phyloP scores from a whole-genome alignment of 2,113 vertebrate species.

The Spheniscus mendiculus region DNA sequence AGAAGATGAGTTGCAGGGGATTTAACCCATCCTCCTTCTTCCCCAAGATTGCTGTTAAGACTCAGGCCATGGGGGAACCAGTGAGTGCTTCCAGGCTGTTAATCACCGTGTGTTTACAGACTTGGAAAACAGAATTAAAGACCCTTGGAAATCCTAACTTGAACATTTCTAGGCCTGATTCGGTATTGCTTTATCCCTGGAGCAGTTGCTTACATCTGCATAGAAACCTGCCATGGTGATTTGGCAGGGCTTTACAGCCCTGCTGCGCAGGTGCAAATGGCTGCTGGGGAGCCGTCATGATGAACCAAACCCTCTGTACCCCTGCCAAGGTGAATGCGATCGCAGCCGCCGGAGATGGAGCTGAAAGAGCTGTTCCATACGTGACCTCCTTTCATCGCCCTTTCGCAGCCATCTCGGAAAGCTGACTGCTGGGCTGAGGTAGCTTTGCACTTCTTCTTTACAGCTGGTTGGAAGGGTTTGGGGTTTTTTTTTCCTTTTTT shows the following conservation, averaged over 20 bases:
- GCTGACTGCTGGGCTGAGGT: background rate
- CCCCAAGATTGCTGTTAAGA: background rate
- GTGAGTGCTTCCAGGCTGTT: conserved; percentile 46
- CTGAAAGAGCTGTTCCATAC: background rate
- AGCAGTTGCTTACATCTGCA: background rate
- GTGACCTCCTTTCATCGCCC: conserved; percentile 14
- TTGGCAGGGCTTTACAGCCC: background rate
- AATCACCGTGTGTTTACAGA: conserved; percentile 3
- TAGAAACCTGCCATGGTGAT: background rate
- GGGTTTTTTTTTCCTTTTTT: background rate
- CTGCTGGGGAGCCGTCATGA: background rate
- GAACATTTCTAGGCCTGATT: background rate
- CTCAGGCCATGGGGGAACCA: background rate
- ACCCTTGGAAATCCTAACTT: background rate
- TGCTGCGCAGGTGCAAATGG: background rate
- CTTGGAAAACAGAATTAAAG: conserved; percentile 21
- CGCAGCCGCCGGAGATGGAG: background rate
- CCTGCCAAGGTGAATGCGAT: background rate
- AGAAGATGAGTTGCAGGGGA: background rate
- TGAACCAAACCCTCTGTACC: background rate
- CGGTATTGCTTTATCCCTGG: background rate
- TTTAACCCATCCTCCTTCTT: background rate
- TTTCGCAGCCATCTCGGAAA: background rate
- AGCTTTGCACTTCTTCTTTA: background rate
- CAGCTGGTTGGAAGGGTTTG: background rate